phyloP scores from a whole-genome alignment of 2,113 vertebrate species.

The Xyrauchen texanus region DNA sequence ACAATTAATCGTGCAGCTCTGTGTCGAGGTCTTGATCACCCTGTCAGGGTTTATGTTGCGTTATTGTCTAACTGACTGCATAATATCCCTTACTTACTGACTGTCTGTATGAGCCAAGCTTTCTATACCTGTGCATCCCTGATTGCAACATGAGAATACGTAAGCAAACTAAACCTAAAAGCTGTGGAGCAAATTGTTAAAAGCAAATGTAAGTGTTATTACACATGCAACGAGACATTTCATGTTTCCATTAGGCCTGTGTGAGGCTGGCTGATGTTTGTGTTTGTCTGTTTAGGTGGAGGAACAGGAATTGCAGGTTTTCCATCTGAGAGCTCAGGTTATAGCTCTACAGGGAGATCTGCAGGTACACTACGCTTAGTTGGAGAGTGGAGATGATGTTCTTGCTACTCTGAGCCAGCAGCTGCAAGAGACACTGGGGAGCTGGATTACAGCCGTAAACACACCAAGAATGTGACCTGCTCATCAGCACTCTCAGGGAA shows the following conservation, averaged over 20 bases:
- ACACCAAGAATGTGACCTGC: slow-evolving; percentile 67
- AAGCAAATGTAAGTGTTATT: background rate
- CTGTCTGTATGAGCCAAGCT: background rate
- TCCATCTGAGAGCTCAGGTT: slow-evolving; percentile 55
- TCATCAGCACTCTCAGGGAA: slow-evolving; percentile 65
- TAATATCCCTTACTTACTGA: too few relatives aligned
- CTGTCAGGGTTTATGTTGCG: too few relatives aligned
- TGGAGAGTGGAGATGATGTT: slow-evolving; percentile 62
- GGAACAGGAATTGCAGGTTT: slow-evolving; percentile 52
- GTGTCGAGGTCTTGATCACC: too few relatives aligned
- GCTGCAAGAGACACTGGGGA: slow-evolving; percentile 64
- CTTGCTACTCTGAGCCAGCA: slow-evolving; percentile 63
- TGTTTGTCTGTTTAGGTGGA: slow-evolving; percentile 44
- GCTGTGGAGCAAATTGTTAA: background rate
- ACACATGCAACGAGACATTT: background rate
- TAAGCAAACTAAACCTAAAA: background rate
- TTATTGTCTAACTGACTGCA: too few relatives aligned
- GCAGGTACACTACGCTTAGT: slow-evolving; percentile 60
- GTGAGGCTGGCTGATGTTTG: slow-evolving; percentile 14
- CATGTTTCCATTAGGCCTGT: background rate
- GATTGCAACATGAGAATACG: too few relatives aligned
- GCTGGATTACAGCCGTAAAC: slow-evolving; percentile 63
- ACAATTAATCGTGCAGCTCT: too few relatives aligned
- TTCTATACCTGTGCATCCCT: background rate
- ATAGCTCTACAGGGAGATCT: slow-evolving; percentile 58